These are phyloP conservation scores for Mormoops blainvillei DNA, from an alignment of 2,113 vertebrate genomes.

Conservation along the genomic window DNA sequence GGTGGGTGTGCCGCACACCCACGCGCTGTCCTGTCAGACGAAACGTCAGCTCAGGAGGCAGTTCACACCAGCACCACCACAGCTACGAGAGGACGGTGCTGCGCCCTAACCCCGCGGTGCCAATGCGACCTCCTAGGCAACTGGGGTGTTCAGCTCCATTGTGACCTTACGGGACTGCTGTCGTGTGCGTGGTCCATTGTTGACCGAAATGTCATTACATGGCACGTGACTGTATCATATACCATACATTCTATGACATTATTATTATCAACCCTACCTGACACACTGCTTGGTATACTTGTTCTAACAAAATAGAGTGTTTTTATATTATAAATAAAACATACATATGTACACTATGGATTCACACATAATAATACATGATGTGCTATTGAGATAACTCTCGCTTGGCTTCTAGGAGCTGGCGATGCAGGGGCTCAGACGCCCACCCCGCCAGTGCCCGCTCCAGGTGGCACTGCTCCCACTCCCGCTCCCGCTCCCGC, in stretches of 20 bases:
- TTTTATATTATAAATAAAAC: neutral
- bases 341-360: neutral
- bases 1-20: no score
- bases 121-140: neutral
- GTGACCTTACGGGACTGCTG: no score
- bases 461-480: neutral
- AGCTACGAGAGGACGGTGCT: fast-evolving
- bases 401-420: no score
- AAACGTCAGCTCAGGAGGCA: neutral
- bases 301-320: neutral
- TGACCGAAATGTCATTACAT: neutral
- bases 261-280: neutral
- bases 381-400: no score
- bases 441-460: neutral
- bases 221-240: neutral
- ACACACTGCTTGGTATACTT: neutral
- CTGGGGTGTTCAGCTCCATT: no score
- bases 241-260: no score
- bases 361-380: neutral
- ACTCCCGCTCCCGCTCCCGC: no score
- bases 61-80: no score
- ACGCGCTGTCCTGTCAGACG: fast-evolving
- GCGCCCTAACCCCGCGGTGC: neutral
- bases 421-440: neutral
- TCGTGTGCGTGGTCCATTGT: no score